A percentile compares a stretch with the other conserved stretches of the same genome.
Evolutionary conservation across 1,140 invertebrate genomes (phyloP).

Genomic region (Drosophila persimilis): DNA sequence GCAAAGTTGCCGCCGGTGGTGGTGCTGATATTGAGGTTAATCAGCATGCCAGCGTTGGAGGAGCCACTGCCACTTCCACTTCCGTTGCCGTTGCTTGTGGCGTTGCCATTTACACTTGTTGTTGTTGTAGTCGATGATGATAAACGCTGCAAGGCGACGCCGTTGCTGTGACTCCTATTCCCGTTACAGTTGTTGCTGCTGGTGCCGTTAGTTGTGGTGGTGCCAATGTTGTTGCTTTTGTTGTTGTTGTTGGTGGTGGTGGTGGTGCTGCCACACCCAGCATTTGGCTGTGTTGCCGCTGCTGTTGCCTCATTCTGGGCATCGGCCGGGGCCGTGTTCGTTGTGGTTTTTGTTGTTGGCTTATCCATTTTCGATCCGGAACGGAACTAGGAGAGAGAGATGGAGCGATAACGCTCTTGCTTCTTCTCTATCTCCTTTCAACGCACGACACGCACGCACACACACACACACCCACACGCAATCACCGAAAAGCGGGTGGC

Average conservation of each 20-base stretch:
- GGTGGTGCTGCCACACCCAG: conserved; percentile 33
- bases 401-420: neutral
- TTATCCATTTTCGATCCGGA: conserved; percentile 58
- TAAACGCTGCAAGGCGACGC: conserved; percentile 35
- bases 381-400: neutral
- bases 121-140: conserved; percentile 24
- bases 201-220: conserved; percentile 17
- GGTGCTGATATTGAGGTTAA: conserved; percentile 92
- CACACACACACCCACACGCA: conserved; percentile 6
- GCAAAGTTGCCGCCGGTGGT: conserved; percentile 96
- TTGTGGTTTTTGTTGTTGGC: conserved; percentile 67
- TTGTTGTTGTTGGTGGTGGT: conserved; percentile 24
- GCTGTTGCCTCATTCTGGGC: conserved; percentile 52
- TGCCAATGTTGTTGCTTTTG: conserved; percentile 10
- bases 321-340: conserved; percentile 63
- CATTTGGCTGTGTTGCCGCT: conserved; percentile 19
- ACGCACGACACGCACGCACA: conserved; percentile 17
- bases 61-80: neutral
- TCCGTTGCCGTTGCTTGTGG: conserved; percentile 18
- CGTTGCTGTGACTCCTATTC: conserved; percentile 25
- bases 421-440: conserved; percentile 8
- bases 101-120: conserved; percentile 7
- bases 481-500: neutral
- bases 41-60: conserved; percentile 64
- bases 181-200: conserved; percentile 24